Percentiles rank a stretch among this genome's conserved stretches.
Conservation (phyloP, 2,113 vertebrate genomes). For the Caranx ignobilis region DNA sequence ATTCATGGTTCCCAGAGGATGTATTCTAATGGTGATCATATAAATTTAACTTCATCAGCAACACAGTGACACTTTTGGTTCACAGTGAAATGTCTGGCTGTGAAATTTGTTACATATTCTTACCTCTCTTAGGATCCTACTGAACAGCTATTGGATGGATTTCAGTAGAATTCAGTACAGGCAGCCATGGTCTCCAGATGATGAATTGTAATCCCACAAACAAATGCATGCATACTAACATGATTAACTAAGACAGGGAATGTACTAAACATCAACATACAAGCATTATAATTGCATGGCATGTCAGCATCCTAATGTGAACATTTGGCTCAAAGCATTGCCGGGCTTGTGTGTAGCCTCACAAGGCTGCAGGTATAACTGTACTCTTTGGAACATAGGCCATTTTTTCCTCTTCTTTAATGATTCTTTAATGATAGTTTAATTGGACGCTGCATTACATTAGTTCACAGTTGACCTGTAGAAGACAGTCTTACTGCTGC, state of each 20-base stretch:
- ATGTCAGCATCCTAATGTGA: not conserved
- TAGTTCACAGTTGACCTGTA: not conserved
- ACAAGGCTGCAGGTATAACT: not conserved
- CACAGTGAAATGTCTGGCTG: no score
- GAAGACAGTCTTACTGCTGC: not conserved
- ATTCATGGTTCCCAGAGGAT: not conserved
- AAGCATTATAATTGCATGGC: not conserved
- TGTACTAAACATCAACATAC: not conserved
- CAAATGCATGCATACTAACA: not conserved
- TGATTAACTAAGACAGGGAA: not conserved
- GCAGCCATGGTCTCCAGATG: no score
- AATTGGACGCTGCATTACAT: slow-evolving; percentile 3
- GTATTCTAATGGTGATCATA: no score
- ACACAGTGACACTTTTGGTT: no score
- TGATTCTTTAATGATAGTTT: slow-evolving; percentile 2
- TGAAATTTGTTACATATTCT: no score
- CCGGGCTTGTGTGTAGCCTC: not conserved
- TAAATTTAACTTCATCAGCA: no score
- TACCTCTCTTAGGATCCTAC: no score
- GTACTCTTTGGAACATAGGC: not conserved
- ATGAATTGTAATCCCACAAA: no score
- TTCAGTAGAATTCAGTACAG: no score
- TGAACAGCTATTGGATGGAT: no score
- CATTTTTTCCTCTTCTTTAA: slow-evolving; percentile 8
- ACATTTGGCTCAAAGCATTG: not conserved